Base-by-base conservation (phyloP, 1,140 invertebrate genomes). In the Pseudomyrmex flavicornis region DNA sequence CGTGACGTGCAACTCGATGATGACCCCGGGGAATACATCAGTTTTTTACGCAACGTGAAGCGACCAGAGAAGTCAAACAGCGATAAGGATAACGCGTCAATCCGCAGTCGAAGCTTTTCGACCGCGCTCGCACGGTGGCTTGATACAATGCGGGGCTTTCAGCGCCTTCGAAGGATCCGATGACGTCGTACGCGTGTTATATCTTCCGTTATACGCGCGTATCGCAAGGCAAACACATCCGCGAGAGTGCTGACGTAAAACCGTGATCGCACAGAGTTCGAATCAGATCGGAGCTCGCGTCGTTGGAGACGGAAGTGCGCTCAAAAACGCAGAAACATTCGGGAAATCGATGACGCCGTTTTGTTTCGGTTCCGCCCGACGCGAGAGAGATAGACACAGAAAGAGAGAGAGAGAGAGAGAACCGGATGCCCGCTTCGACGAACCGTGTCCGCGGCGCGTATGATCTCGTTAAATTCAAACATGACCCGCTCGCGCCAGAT, bases 381-480 rank as follows among this genome's bases (percentile, higher is more conserved):
- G n/a, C 44, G 56, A 9, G 8, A 4, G 22, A 54, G 4, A 44
- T 13, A 20, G 35, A 17, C 35, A 35, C 5, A 7, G 1, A 26
- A 1, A 26, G 1, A 22, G 70, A 17, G n/a, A 22, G 46, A 35
- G 73, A 75, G 17, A 54, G 62, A 58, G 20, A 22, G 26, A 52
- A 15, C 54, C 76, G 76, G 76, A 80, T 80, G 66, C 76, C 63
- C 54, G 76, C 62, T 46, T 44, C 62, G 74, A 52, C 82, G 59
- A 59, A 83, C 62, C 73, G 59, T 77, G 63, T 63, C 73, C 46
- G 26, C 46, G 26, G 74, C 46, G 48, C 48, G 62, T 58, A 83
- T 52, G 61, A 77, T 59, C 82, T 83, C 73, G 58, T 77, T 75
- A 83, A 68, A 66, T 59, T 52, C 73, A 75, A 35, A 65, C 82